Evolutionary conservation across 2,113 vertebrate genomes (phyloP).

Genomic region (Myanophis thanlyinensis): DNA sequence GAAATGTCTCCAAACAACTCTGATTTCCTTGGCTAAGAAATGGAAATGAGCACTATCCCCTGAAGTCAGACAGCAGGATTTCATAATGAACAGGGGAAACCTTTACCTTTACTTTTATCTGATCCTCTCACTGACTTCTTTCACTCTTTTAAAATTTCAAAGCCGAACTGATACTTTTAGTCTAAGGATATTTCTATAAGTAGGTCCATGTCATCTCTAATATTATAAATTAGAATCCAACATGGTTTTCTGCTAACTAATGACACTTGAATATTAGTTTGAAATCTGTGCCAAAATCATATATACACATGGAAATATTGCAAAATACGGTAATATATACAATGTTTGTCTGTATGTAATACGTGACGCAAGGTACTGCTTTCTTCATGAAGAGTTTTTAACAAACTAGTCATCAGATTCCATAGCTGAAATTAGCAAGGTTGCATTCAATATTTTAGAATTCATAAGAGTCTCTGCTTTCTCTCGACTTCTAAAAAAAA

Average conservation of each 20-base stretch:
- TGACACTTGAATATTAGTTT: neutral
- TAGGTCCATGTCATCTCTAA: neutral
- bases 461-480: conserved; percentile 28
- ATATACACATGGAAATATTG: neutral
- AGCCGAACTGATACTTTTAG: neutral
- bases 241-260: neutral
- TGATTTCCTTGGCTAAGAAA: too few relatives aligned
- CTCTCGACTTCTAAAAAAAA: conserved; percentile 24
- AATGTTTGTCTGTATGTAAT: neutral
- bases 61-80: too few relatives aligned
- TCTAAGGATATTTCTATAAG: neutral
- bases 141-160: neutral
- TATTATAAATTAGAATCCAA: neutral
- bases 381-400: neutral
- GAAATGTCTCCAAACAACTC: too few relatives aligned
- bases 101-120: neutral
- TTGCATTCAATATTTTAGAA: conserved; percentile 33
- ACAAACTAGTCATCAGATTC: neutral
- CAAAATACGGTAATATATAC: neutral
- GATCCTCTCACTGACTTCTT: neutral
- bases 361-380: neutral
- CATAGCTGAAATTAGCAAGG: neutral
- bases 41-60: too few relatives aligned
- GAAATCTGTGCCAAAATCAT: neutral
- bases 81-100: too few relatives aligned